Conservation (phyloP, 1,140 invertebrate genomes). For the Helicoverpa zea region DNA sequence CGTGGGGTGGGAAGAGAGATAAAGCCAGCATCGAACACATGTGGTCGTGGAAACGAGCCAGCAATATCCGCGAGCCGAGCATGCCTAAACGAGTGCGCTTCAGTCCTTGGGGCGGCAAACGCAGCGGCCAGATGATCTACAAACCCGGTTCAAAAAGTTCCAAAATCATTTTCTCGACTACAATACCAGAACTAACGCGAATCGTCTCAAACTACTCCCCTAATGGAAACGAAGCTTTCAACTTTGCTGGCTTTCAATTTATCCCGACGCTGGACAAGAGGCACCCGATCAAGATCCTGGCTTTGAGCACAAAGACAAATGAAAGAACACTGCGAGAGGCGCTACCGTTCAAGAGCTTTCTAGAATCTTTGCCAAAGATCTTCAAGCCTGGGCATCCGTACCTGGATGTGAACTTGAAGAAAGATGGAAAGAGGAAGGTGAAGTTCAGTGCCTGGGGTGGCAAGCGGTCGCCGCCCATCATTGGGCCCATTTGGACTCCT, state of each 20-base stretch:
- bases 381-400: slow-evolving; percentile 80
- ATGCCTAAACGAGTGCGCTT: slow-evolving; percentile 82
- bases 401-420: slow-evolving; percentile 73
- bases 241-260: slow-evolving; percentile 71
- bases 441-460: slow-evolving; percentile 82
- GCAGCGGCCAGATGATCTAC: slow-evolving; percentile 78
- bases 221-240: slow-evolving; percentile 55
- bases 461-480: slow-evolving; percentile 78
- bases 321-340: slow-evolving; percentile 68
- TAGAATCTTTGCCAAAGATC: slow-evolving; percentile 69
- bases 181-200: slow-evolving; percentile 74
- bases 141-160: slow-evolving; percentile 73
- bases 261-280: slow-evolving; percentile 72
- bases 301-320: slow-evolving; percentile 67
- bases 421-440: slow-evolving; percentile 80
- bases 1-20: slow-evolving; percentile 80
- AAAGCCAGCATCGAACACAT: slow-evolving; percentile 67
- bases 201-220: slow-evolving; percentile 77
- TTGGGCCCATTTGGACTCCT: slow-evolving; percentile 82
- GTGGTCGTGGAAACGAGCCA: slow-evolving; percentile 78
- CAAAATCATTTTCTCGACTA: slow-evolving; percentile 74
- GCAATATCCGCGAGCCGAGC: slow-evolving; percentile 71
- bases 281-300: slow-evolving; percentile 74
- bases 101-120: slow-evolving; percentile 81
- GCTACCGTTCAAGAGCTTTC: slow-evolving; percentile 73